phyloP scores from a whole-genome alignment of 2,113 vertebrate species.

The Copsychus sechellarum region DNA sequence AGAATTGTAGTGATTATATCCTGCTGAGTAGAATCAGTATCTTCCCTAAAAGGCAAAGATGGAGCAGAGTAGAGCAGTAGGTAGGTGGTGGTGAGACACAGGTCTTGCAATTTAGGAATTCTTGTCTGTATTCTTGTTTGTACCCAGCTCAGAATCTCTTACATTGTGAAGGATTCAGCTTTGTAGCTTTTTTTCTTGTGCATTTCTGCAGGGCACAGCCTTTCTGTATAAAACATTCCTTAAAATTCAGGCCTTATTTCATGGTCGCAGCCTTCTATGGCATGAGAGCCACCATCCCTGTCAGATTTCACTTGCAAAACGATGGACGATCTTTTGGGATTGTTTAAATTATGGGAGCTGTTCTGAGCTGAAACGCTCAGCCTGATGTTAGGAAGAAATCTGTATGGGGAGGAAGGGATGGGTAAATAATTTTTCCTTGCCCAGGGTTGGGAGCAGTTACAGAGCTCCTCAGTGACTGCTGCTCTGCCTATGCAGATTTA shows the following conservation, averaged over 20 bases:
- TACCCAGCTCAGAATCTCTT: background rate
- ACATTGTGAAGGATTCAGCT: background rate
- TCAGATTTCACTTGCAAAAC: background rate
- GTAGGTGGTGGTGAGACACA: background rate
- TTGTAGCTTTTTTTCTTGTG: background rate
- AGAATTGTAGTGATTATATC: background rate
- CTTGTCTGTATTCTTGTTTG: background rate
- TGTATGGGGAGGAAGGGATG: background rate
- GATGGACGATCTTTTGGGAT: background rate
- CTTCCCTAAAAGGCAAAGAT: background rate
- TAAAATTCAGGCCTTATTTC: background rate
- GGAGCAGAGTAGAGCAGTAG: background rate
- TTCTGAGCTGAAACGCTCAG: background rate
- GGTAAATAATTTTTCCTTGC: background rate
- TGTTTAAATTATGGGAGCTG: background rate
- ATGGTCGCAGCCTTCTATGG: background rate
- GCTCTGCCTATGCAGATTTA: background rate
- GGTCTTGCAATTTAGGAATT: background rate
- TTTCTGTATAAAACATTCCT: background rate
- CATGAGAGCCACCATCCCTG: background rate
- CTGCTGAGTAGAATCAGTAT: background rate
- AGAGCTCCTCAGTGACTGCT: background rate
- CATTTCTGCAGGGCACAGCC: background rate
- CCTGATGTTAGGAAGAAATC: background rate
- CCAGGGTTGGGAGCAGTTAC: background rate